phyloP scores from a whole-genome alignment of 2,113 vertebrate species.

The Oreocharis arfaki region DNA sequence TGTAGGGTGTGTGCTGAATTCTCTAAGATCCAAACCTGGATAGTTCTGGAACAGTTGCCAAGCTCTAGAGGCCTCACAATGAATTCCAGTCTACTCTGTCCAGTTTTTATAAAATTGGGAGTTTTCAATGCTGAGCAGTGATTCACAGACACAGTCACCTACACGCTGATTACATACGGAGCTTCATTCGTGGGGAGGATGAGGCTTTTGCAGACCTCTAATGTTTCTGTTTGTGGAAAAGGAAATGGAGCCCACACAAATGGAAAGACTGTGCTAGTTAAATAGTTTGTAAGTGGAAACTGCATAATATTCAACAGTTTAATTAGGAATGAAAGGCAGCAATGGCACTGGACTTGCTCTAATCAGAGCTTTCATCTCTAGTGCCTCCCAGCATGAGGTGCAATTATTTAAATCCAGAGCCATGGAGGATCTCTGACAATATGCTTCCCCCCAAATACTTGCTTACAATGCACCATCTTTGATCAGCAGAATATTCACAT shows the following conservation, averaged over 20 bases:
- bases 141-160: neutral
- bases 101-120: neutral
- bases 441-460: neutral
- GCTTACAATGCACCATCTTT: slow-evolving; percentile 22
- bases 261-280: neutral
- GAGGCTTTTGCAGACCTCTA: neutral
- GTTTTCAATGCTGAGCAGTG: neutral
- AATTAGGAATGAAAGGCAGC: slow-evolving; percentile 44
- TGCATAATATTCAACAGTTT: slow-evolving; percentile 11
- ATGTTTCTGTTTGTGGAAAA: slow-evolving; percentile 27
- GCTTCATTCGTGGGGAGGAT: neutral
- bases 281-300: neutral
- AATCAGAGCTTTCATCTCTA: slow-evolving; percentile 35
- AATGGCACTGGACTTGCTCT: neutral
- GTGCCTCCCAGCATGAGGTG: slow-evolving; percentile 21
- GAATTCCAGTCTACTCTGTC: neutral
- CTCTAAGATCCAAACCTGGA: neutral
- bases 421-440: neutral
- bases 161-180: neutral
- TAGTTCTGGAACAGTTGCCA: neutral
- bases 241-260: neutral
- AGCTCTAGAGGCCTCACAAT: neutral
- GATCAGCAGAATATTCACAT: slow-evolving; percentile 15
- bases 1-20: neutral
- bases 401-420: slow-evolving; percentile 1